These are phyloP conservation scores for Euzophera pinguis DNA, from an alignment of 2,888 invertebrate genomes.

Conservation along the genomic window DNA sequence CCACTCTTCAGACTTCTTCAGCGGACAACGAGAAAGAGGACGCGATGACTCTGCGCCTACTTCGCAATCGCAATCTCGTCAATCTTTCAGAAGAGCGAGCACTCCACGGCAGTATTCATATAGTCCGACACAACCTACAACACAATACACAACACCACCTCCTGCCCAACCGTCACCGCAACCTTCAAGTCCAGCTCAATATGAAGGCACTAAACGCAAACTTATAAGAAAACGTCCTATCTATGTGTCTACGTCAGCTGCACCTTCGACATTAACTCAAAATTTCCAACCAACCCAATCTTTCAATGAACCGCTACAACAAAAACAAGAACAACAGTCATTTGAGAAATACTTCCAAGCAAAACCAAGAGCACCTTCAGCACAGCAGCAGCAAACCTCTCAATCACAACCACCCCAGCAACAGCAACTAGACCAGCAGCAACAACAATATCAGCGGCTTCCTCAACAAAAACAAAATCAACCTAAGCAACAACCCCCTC, in stretches of 20 bases:
- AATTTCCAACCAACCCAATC: slow-evolving; percentile 39
- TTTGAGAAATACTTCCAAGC: slow-evolving; percentile 6
- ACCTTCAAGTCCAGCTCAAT: slow-evolving; percentile 38
- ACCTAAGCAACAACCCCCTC: neutral
- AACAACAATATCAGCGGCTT: slow-evolving; percentile 22
- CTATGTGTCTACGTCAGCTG: slow-evolving; percentile 47
- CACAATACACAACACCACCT: slow-evolving; percentile 36
- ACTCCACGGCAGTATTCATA: slow-evolving; percentile 49
- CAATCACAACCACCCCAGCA: slow-evolving; percentile 14
- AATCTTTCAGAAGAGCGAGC: slow-evolving; percentile 57
- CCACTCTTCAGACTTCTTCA: slow-evolving; percentile 88
- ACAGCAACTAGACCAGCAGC: slow-evolving; percentile 11
- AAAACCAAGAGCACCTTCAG: slow-evolving; percentile 10
- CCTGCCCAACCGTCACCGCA: slow-evolving; percentile 36
- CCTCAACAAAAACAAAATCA: slow-evolving; percentile 22
- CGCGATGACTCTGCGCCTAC: slow-evolving; percentile 54
- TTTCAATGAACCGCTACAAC: slow-evolving; percentile 40
- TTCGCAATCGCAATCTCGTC: slow-evolving; percentile 36
- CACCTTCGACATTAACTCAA: slow-evolving; percentile 43
- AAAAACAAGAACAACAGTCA: slow-evolving; percentile 20
- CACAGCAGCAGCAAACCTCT: neutral
- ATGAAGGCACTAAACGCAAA: slow-evolving; percentile 60
- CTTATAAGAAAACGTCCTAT: slow-evolving; percentile 65
- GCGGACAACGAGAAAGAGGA: slow-evolving; percentile 72
- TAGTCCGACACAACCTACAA: slow-evolving; percentile 36